Evolutionary conservation across 2,888 invertebrate species (phyloP).

Genomic region (Tipula confusa): DNA sequence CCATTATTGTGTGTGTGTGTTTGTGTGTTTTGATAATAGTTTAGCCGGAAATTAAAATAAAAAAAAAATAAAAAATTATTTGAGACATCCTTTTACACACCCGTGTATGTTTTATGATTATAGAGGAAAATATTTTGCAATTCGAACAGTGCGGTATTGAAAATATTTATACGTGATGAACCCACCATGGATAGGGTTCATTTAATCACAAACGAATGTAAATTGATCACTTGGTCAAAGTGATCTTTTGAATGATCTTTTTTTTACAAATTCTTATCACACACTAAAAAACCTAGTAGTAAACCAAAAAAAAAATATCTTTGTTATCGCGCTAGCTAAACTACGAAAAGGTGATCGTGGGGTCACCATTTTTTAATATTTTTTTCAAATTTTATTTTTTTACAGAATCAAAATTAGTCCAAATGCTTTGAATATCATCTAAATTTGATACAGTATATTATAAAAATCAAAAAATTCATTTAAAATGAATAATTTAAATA

Average conservation of each 20-base stretch:
- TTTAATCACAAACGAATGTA: too few relatives aligned
- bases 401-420: conserved; percentile 12
- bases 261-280: background rate
- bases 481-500: background rate
- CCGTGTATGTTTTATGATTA: background rate
- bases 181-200: background rate
- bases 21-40: conserved; percentile 4
- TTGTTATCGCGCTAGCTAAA: background rate
- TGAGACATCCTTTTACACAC: conserved; percentile 4
- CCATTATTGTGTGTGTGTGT: background rate
- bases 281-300: background rate
- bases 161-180: background rate
- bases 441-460: background rate
- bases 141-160: background rate
- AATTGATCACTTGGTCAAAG: too few relatives aligned
- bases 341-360: background rate
- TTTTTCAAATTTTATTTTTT: background rate
- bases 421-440: background rate
- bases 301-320: conserved; percentile 4
- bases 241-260: background rate
- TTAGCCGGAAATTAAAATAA: conserved; percentile 4
- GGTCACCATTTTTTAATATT: background rate
- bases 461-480: background rate
- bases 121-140: background rate
- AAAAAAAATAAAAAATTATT: too few relatives aligned